Base-by-base conservation (phyloP, 1,140 invertebrate genomes). In the Zelostemma sp. region DNA sequence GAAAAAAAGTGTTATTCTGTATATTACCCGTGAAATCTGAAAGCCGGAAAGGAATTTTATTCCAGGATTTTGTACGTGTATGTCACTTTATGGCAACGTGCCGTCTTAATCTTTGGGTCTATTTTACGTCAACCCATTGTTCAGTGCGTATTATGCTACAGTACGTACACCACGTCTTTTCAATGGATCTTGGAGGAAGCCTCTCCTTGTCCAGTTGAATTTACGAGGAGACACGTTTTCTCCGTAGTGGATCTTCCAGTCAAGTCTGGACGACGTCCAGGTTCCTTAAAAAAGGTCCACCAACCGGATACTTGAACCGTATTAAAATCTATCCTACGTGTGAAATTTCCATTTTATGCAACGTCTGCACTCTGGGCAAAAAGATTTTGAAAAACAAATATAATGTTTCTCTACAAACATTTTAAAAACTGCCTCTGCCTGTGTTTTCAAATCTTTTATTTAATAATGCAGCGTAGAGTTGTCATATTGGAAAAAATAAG, bases 131-230 rank as follows among this genome's bases (percentile, higher is more conserved):
- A 16, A 16, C 16, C 49, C 49, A 40, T 53, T 53, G 49, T 53
- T 40, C 33, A 12, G 31, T 19, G 33, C 33, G 49, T 53, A 40
- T 53, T 53, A 53, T 53, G 49, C 49, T 53, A 53, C 49, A 53
- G 49, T 53, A 38, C 15, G 33, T 53, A 53, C 21, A 40, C 15
- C 31, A 50, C 48, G 48, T 21, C 19, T 21, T 6, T 6, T 19
- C 15, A 33, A 33, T 14, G 38, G 48, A 53, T 31, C 50, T 31
- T 54, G 50, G 16, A 18, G 15, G 55, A 40, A 43, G 49, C 45
- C 68, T 70, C 72, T 76, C 15, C 73, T 78, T 77, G 79, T 80
- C 76, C 76, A 67, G 70, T 69, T 75, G 77, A 81, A 80, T 79
- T 49, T 81, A 81, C 79, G 70, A 33, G 66, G 43, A 72, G 60